Conservation (phyloP, 2,797 vertebrate genomes). For the Poecilia gillii region DNA sequence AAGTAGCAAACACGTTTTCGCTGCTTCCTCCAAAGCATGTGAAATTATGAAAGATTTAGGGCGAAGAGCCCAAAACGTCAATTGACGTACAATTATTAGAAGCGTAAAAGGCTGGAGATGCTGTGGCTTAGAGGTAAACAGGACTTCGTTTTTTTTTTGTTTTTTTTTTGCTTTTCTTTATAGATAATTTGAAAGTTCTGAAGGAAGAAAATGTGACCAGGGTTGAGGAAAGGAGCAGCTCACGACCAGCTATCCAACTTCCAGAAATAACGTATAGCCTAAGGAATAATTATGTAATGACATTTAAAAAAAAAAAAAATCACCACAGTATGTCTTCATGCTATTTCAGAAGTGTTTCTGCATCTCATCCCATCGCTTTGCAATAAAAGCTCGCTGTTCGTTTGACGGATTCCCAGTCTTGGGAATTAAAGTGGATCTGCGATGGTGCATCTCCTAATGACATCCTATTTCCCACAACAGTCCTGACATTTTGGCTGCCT, state of each 20-base stretch:
- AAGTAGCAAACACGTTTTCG: neutral
- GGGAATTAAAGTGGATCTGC: slow-evolving; percentile 68
- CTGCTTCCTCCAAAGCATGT: neutral
- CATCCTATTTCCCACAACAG: slow-evolving; percentile 64
- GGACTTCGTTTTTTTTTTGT: too few species aligned
- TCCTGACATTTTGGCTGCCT: slow-evolving; percentile 81
- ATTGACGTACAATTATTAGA: neutral
- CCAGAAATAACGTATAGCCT: slow-evolving; percentile 16
- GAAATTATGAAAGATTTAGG: neutral
- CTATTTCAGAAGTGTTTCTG: slow-evolving; percentile 37
- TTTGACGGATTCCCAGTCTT: slow-evolving; percentile 58
- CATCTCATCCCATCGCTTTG: slow-evolving; percentile 57
- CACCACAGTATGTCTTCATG: slow-evolving; percentile 25
- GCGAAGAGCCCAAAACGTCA: neutral
- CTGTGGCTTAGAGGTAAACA: neutral
- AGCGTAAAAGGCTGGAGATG: too few species aligned
- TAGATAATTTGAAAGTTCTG: neutral
- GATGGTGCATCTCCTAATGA: slow-evolving; percentile 59
- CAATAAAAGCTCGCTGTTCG: slow-evolving; percentile 52
- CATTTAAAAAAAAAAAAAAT: slow-evolving; percentile 46
- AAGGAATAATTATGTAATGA: slow-evolving; percentile 49
- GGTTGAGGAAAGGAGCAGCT: neutral
- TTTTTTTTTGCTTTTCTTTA: too few species aligned
- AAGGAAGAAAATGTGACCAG: neutral
- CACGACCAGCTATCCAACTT: neutral